Conservation (phyloP, 2,113 vertebrate species). For the Brienomyrus brachyistius region DNA sequence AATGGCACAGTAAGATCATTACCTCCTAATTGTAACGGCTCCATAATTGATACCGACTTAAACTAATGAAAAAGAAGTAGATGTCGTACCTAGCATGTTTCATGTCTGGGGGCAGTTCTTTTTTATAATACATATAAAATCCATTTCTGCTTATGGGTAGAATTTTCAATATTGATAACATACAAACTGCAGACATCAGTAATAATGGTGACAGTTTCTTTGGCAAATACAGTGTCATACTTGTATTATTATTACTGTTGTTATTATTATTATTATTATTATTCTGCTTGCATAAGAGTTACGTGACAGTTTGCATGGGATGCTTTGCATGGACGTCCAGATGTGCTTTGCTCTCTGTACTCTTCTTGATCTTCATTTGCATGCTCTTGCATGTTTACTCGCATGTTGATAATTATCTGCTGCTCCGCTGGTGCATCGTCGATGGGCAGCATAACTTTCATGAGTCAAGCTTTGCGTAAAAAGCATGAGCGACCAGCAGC, state of each 20-base stretch:
- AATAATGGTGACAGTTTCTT: neutral
- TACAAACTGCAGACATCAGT: neutral
- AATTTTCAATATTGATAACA: neutral
- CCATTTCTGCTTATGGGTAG: neutral
- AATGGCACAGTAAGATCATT: neutral
- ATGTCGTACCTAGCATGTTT: neutral
- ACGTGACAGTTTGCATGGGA: conserved; percentile 7
- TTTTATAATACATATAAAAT: neutral
- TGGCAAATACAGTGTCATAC: neutral
- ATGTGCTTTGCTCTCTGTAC: neutral
- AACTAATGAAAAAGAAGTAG: neutral
- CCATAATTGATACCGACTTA: neutral
- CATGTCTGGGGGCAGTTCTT: neutral
- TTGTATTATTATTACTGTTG: neutral
- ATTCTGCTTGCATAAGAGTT: neutral
- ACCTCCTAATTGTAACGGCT: neutral
- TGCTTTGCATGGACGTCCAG: neutral
- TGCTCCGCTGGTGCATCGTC: neutral
- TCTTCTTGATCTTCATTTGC: neutral
- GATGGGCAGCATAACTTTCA: conserved; percentile 10
- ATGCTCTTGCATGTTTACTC: neutral
- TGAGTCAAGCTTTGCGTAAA: neutral
- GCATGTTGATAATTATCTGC: neutral
- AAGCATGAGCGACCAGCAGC: conserved; percentile 10
- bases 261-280: neutral